Evolutionary conservation across 2,888 invertebrate species (phyloP).

Genomic region (Brachypterus glaber): DNA sequence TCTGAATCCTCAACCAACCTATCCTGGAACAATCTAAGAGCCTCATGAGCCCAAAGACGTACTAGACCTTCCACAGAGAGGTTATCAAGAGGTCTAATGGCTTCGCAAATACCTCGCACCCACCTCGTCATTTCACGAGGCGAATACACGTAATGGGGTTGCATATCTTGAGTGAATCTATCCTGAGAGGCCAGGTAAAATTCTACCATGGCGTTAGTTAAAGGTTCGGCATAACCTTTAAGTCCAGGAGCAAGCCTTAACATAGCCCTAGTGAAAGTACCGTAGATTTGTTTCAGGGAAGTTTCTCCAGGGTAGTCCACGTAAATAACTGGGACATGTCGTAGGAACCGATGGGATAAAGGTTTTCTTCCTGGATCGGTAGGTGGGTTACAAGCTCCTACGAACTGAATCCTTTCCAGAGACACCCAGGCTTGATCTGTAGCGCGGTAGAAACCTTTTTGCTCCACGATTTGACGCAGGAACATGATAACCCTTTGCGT

Average conservation of each 20-base stretch:
- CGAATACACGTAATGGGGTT: constrained; percentile 99
- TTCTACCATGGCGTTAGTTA: constrained; percentile 98
- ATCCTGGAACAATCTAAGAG: constrained; percentile 92
- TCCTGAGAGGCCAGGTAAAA: constrained; percentile 96
- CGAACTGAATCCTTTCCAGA: constrained; percentile 96
- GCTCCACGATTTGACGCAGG: constrained; percentile 93
- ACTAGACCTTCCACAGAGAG: constrained; percentile 90
- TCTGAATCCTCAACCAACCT: constrained; percentile 90
- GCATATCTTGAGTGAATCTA: constrained; percentile 98
- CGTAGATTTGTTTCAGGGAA: constrained; percentile 96
- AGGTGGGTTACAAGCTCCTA: constrained; percentile 99
- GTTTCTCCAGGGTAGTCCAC: constrained; percentile 99
- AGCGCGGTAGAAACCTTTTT: constrained; percentile 83
- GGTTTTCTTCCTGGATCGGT: constrained; percentile 98
- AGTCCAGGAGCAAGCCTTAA: constrained; percentile 85
- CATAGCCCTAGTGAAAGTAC: constrained; percentile 98
- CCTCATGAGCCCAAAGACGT: constrained; percentile 99
- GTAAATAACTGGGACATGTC: constrained; percentile 98
- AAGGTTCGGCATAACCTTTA: constrained; percentile 87
- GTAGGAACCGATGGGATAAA: constrained; percentile 66
- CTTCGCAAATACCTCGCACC: constrained; percentile 99
- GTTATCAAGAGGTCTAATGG: constrained; percentile 88
- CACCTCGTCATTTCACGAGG: constrained; percentile 98
- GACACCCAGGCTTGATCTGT: constrained; percentile 95
- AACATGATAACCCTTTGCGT: constrained; percentile 99